A percentile compares a stretch with the other conserved stretches of the same genome.
phyloP scores from a whole-genome alignment of 2,888 invertebrate species.

The Xestia xanthographa region DNA sequence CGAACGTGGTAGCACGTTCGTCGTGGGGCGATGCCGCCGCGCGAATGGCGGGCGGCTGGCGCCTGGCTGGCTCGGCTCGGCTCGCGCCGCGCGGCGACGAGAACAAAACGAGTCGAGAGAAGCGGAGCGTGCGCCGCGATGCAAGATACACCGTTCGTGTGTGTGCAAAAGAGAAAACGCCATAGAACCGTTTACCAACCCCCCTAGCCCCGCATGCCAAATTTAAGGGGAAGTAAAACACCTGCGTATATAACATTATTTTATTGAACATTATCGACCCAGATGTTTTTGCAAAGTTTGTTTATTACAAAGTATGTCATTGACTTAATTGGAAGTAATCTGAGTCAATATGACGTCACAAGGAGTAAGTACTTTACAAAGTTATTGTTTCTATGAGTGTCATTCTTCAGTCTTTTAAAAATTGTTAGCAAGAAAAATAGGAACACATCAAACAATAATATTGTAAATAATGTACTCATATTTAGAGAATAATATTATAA shows the following conservation, averaged over 20 bases:
- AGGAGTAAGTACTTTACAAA: constrained; percentile 36
- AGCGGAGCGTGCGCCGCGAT: constrained; percentile 80
- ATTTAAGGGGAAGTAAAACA: constrained; percentile 79
- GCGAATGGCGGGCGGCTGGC: constrained; percentile 68
- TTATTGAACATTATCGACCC: constrained; percentile 65
- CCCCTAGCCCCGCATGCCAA: constrained; percentile 75
- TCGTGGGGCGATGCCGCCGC: constrained; percentile 81
- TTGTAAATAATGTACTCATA: constrained; percentile 24
- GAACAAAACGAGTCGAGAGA: constrained; percentile 78
- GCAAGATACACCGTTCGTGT: constrained; percentile 63
- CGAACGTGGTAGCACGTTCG: constrained; percentile 76
- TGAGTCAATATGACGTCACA: constrained; percentile 40
- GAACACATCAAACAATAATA: constrained; percentile 22
- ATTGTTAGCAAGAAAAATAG: constrained; percentile 36
- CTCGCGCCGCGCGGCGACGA: constrained; percentile 68
- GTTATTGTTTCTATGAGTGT: constrained; percentile 41
- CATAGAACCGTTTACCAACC: constrained; percentile 77
- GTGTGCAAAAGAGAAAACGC: constrained; percentile 70
- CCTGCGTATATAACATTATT: constrained; percentile 74
- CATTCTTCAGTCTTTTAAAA: constrained; percentile 61
- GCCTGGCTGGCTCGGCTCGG: constrained; percentile 45
- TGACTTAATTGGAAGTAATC: constrained; percentile 43
- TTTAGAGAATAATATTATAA: constrained; percentile 1
- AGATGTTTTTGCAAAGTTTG: constrained; percentile 57
- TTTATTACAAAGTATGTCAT: constrained; percentile 54